Conservation (phyloP, 2,797 vertebrate genomes). For the Erethizon dorsatum region DNA sequence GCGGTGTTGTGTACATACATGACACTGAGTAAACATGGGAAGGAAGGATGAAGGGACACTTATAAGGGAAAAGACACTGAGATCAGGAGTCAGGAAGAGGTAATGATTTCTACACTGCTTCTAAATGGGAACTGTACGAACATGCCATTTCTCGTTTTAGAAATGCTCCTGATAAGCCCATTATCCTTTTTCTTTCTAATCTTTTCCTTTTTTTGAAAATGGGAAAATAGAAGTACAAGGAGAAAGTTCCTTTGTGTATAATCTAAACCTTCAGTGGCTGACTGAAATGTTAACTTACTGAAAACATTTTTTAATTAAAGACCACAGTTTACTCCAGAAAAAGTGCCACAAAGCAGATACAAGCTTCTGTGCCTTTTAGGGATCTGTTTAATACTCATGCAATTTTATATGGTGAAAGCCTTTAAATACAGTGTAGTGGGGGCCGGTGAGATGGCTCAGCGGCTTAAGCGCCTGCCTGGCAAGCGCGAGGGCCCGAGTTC, state of each 20-base stretch:
- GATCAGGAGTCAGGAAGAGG: neutral
- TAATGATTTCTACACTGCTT: neutral
- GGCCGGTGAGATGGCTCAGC: too few species aligned
- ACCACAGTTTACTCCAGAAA: neutral
- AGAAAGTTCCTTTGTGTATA: neutral
- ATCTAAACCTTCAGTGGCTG: neutral
- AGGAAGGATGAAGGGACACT: neutral
- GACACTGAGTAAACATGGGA: neutral
- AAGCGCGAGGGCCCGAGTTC: too few species aligned
- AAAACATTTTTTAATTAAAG: slow-evolving; percentile 13
- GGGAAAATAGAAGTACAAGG: neutral
- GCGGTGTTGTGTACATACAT: neutral
- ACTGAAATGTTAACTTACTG: neutral
- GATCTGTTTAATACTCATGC: neutral
- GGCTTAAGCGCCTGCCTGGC: too few species aligned
- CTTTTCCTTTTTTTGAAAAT: neutral
- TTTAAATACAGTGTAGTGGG: neutral
- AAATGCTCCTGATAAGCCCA: neutral
- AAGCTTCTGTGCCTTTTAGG: neutral
- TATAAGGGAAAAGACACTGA: too few species aligned
- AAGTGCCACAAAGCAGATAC: slow-evolving; percentile 17
- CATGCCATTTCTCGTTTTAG: neutral
- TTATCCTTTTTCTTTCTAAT: neutral
- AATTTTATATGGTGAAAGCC: neutral
- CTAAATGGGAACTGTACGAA: neutral